Evolutionary conservation across 2,888 invertebrate species (phyloP), one percentile per base, ranked within the genome.

Genomic region (Odontocerum albicorne): DNA sequence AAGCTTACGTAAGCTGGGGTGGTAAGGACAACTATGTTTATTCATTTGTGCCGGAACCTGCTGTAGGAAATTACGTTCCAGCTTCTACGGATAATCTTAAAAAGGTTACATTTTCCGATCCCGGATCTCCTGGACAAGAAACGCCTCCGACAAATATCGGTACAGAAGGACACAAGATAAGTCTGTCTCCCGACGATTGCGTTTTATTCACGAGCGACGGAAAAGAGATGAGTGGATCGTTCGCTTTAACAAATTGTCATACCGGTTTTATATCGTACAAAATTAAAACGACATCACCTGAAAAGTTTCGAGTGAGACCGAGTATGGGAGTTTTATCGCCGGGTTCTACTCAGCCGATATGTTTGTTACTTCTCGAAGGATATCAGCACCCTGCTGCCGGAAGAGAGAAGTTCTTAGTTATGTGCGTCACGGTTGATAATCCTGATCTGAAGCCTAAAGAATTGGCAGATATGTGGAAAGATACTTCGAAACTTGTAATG

Each of bases 261-360:
- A 76, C 79, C 1, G 67, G 71, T 21, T 66, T 68, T 0, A 64
- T 78, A 1, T 75, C 73, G 1, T 81, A 79, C 42, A 75, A 96
- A 89, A 88, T 97, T 60, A 91, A 97, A 72, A 97, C 96, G 10
- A 97, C 96, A 2, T 90, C 95, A 0, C 97, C 96, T 0, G 94
- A 96, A 65, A 96, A 95, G 71, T 97, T 94, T 73, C 80, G 93
- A 21, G 97, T 98, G 1, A 83, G 92, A 47, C 96, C 96, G 0
- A 93, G 92, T 64, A 85, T 87, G 4, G 96, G 96, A 0, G 74
- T 85, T 4, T 69, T 96, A 46, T 72, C 77, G 1, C 83, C 87
- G 0, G 85, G 86, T 6, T 81, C 80, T 2, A 76, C 78, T 0
- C 80, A 84, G 32, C 77, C 79, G 0, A 84, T 96, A 1, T 78